Percentiles rank a stretch among this genome's conserved stretches.
These are phyloP conservation scores for Dioctria rufipes DNA, from an alignment of 2,888 invertebrate species.

Conservation along the genomic window DNA sequence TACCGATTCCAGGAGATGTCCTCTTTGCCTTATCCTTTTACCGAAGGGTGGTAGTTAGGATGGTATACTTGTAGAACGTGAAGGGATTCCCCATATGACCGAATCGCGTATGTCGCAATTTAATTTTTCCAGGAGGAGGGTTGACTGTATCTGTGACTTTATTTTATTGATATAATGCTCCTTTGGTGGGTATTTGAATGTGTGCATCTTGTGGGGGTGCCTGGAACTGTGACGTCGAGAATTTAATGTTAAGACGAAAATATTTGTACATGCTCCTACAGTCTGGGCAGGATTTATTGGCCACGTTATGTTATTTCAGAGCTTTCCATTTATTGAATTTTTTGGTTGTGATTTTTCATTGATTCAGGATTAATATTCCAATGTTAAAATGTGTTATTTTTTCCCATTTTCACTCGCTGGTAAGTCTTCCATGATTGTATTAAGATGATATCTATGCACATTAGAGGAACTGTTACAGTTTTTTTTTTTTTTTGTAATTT, in stretches of 20 bases:
- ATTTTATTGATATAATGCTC: slow-evolving; percentile 17
- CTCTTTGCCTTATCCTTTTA: neutral
- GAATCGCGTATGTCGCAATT: slow-evolving; percentile 40
- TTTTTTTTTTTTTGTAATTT: too few species aligned
- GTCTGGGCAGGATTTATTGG: slow-evolving; percentile 18
- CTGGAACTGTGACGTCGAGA: slow-evolving; percentile 3
- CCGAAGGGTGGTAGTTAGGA: neutral
- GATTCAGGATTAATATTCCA: too few species aligned
- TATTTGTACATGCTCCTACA: slow-evolving; percentile 11
- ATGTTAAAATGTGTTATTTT: too few species aligned
- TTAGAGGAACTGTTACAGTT: too few species aligned
- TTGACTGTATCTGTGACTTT: slow-evolving; percentile 30
- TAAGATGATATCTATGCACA: too few species aligned
- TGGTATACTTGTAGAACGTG: neutral
- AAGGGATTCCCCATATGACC: slow-evolving; percentile 29
- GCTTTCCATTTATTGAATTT: too few species aligned
- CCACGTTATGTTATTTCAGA: neutral
- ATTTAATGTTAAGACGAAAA: slow-evolving; percentile 21
- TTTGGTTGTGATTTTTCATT: too few species aligned
- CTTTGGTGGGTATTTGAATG: neutral
- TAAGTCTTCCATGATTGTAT: too few species aligned
- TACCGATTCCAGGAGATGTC: slow-evolving; percentile 12
- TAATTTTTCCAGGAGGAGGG: slow-evolving; percentile 36
- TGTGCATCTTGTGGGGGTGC: slow-evolving; percentile 19
- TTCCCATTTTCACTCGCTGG: too few species aligned